phyloP scores from a whole-genome alignment of 2,113 vertebrate species.

The Myotis yumanensis region DNA sequence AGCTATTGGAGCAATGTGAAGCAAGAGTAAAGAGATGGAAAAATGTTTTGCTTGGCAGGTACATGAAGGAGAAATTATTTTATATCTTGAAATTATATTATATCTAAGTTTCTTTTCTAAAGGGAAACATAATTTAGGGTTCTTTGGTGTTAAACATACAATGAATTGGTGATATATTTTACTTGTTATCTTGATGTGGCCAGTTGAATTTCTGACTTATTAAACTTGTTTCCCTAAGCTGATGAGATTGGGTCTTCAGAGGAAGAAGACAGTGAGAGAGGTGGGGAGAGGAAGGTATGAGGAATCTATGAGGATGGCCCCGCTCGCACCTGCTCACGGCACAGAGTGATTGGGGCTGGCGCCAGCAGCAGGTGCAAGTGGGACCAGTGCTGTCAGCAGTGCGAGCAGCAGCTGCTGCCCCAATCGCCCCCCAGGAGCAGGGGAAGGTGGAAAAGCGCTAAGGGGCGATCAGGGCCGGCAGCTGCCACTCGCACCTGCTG shows the following conservation, averaged over 20 bases:
- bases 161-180: background rate
- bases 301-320: background rate
- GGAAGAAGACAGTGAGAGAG: background rate
- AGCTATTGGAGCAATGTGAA: background rate
- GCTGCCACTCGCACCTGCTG: no score
- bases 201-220: background rate
- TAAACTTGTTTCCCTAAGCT: background rate
- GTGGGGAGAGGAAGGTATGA: background rate
- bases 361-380: no score
- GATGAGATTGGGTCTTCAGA: background rate
- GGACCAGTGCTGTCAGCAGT: no score
- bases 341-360: no score
- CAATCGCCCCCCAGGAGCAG: no score
- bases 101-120: background rate
- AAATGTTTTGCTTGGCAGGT: background rate
- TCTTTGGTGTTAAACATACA: conserved; percentile 9
- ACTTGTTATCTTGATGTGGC: background rate
- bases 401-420: no score
- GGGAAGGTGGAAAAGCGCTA: no score
- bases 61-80: background rate
- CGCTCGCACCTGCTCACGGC: no score
- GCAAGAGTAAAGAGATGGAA: background rate
- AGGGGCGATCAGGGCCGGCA: no score
- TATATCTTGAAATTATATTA: background rate
- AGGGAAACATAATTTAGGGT: background rate